These are phyloP conservation scores for Drosophila cognata DNA, from an alignment of 2,888 invertebrate genomes.

Conservation along the genomic window DNA sequence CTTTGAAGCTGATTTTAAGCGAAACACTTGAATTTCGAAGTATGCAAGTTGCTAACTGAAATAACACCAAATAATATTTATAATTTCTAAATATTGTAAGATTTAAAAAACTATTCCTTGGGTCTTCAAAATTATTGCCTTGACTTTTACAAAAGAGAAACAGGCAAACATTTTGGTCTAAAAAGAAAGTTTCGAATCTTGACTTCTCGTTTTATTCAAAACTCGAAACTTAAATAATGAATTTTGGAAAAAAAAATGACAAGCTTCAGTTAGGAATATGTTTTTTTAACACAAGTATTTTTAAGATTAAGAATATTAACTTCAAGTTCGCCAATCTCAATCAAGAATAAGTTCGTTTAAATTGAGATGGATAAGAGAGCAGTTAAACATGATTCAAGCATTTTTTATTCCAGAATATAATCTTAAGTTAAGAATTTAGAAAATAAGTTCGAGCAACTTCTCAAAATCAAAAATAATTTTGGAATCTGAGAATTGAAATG, in stretches of 20 bases:
- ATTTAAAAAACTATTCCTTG: not conserved
- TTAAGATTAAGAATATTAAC: not conserved
- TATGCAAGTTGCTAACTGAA: not conserved
- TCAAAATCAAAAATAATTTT: accelerated
- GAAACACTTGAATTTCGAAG: not conserved
- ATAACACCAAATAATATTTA: not conserved
- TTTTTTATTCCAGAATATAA: not conserved
- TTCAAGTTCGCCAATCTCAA: not conserved
- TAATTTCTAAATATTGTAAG: not conserved
- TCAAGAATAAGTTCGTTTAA: not conserved
- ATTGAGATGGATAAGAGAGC: not conserved
- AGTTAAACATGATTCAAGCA: not conserved
- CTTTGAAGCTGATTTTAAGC: not conserved
- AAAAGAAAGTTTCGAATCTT: not conserved
- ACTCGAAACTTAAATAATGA: not conserved
- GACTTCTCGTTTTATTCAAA: not conserved
- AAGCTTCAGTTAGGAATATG: accelerated
- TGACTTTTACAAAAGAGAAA: not conserved
- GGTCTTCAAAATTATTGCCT: not conserved
- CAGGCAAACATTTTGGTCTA: not conserved
- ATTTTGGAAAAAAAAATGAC: not conserved
- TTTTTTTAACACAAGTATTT: not conserved
- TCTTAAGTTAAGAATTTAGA: not conserved
- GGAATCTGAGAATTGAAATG: not conserved
- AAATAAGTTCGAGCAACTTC: not conserved